phyloP scores from a whole-genome alignment of 2,797 vertebrate species.

The Hapalemur alaotrensis region DNA sequence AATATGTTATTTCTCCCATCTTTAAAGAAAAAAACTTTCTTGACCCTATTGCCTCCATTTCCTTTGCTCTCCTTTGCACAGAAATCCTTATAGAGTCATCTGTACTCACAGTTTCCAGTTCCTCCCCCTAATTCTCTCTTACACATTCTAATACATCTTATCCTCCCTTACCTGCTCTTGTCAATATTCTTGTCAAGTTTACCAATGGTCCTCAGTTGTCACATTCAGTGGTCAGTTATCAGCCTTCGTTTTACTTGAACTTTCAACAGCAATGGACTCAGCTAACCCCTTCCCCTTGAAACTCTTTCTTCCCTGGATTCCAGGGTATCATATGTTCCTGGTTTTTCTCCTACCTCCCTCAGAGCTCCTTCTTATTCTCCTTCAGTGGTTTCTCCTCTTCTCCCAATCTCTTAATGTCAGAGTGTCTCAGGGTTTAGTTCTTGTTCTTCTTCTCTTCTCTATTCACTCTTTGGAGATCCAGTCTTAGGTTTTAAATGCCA shows the following conservation, averaged over 20 bases:
- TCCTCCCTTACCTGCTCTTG: not conserved
- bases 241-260: not conserved
- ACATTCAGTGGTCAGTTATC: not conserved
- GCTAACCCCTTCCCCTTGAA: not conserved
- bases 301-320: not conserved
- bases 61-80: not conserved
- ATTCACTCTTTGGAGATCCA: not conserved
- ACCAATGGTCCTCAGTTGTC: not conserved
- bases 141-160: not conserved
- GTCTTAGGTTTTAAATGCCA: not conserved
- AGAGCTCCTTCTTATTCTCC: not conserved
- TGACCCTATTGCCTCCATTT: not conserved
- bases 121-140: not conserved
- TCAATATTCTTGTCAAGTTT: not conserved
- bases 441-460: slow-evolving; percentile 16
- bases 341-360: not conserved
- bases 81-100: not conserved
- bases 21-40: not conserved
- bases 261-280: not conserved
- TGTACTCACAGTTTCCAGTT: not conserved
- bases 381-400: not conserved
- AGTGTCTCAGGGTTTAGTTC: not conserved
- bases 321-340: not conserved
- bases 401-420: not conserved
- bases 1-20: not conserved